Evolutionary conservation across 1,140 invertebrate species (phyloP), one percentile per base, ranked within the genome.

Genomic region (Cydia fagiglandana): DNA sequence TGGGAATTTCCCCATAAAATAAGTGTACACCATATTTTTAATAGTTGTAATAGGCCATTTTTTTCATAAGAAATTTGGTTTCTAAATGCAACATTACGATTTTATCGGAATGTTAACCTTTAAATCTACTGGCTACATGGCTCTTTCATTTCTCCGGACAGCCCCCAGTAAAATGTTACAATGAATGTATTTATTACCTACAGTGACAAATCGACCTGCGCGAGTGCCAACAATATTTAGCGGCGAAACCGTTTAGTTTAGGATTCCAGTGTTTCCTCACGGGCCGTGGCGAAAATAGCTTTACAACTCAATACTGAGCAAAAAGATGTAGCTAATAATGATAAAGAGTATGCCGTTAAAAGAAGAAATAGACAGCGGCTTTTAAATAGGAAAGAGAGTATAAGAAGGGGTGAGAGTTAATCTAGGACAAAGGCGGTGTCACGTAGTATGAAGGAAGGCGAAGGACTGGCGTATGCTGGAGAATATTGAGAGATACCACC

Each of bases 151-250:
- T 17, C 56, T 24, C 56, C 20, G 20, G 17, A 20, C 9, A 61
- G 17, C 20, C 9, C 20, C 56, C 56, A 61, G 56, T 61, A 61
- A 61, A 61, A 61, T 61, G 56, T 61, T 61, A 70, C 66, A 70
- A 70, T 70, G 34, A 70, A 70, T 45, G 66, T 70, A 70, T 70
- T 70, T 70, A 70, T 70, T 41, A 24, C 24, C 24, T 24, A 38
- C 30, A 70, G 66, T 70, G 66, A 70, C 66, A 70, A 70, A 70
- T 70, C 66, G 66, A 45, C 66, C 30, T 17, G 15, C n/a, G n/a
- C 30, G 66, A 70, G 66, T 70, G 66, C 66, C 66, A 70, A 41
- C 66, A n/a, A 38, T 70, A 70, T 70, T 24, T 70, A 70, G 66
- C 34, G 66, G 34, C 34, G 30, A 41, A 70, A 38, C 30, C 2